A percentile compares a stretch with the other conserved stretches of the same genome.
These are phyloP conservation scores for Gila orcuttii DNA, from an alignment of 2,113 vertebrate genomes.

Conservation along the genomic window DNA sequence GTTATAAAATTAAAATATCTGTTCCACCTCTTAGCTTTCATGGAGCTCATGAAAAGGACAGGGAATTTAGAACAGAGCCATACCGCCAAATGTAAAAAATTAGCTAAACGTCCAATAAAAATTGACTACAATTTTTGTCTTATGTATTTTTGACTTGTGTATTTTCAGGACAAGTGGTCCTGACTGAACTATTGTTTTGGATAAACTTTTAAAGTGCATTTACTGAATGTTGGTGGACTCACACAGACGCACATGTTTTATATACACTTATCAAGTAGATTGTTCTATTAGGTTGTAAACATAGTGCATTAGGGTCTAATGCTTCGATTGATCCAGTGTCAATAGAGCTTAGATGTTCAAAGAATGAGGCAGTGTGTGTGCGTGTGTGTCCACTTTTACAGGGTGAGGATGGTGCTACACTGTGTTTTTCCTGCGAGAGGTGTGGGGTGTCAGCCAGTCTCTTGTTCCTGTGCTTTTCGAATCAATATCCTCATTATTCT, in stretches of 20 bases:
- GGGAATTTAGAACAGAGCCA: too few species aligned
- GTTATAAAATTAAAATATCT: too few species aligned
- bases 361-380: not conserved
- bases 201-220: not conserved
- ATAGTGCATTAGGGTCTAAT: constrained; percentile 76
- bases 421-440: constrained; percentile 69
- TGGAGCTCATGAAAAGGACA: too few species aligned
- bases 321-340: constrained; percentile 78
- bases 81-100: too few species aligned
- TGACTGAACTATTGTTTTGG: not conserved
- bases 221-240: constrained; percentile 9
- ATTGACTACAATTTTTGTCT: too few species aligned
- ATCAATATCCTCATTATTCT: constrained; percentile 83
- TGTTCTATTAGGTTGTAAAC: constrained; percentile 73
- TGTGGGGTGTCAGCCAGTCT: constrained; percentile 76
- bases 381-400: constrained; percentile 65
- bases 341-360: constrained; percentile 61
- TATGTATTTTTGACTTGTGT: too few species aligned
- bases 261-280: constrained; percentile 79
- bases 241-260: constrained; percentile 64
- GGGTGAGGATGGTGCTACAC: constrained; percentile 73
- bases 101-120: too few species aligned
- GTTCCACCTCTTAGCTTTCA: too few species aligned
- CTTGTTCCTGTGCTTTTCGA: constrained; percentile 74
- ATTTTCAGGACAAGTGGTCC: too few species aligned